phyloP scores from a whole-genome alignment of 2,113 vertebrate species.

The Canis aureus region DNA sequence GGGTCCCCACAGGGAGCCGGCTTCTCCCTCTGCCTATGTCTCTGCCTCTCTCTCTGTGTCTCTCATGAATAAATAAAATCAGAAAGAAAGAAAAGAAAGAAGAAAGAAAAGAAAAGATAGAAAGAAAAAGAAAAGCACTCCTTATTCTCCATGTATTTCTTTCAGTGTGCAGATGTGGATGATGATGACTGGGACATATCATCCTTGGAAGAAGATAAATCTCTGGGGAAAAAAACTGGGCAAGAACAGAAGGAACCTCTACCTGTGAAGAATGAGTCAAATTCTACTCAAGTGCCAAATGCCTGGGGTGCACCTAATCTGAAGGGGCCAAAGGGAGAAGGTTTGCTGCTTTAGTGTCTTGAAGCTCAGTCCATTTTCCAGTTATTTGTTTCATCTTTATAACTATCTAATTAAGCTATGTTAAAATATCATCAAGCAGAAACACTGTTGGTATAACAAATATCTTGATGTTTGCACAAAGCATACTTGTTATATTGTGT shows the following conservation, averaged over 20 bases:
- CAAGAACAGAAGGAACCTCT: slow-evolving; percentile 75
- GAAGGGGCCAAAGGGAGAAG: slow-evolving; percentile 88
- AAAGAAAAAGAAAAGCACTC: not conserved
- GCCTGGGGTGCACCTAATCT: slow-evolving; percentile 89
- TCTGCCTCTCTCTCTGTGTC: too few species aligned
- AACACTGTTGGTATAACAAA: not conserved
- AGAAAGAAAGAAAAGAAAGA: too few species aligned
- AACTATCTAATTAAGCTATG: not conserved
- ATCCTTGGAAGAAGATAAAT: slow-evolving; percentile 90
- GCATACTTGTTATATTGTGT: not conserved
- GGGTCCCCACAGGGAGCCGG: too few species aligned
- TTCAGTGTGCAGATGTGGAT: slow-evolving; percentile 85
- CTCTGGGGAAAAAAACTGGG: slow-evolving; percentile 79
- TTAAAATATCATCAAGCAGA: not conserved
- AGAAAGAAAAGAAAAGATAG: too few species aligned
- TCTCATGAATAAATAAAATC: too few species aligned
- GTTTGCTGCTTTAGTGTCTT: slow-evolving; percentile 75
- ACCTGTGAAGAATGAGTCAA: slow-evolving; percentile 87
- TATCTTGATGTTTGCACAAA: too few species aligned
- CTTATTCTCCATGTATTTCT: not conserved
- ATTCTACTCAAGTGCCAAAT: slow-evolving; percentile 87
- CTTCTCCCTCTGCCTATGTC: too few species aligned
- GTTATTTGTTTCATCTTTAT: not conserved
- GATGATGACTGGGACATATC: slow-evolving; percentile 93
- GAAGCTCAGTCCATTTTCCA: not conserved